Evolutionary conservation across 2,113 vertebrate species (phyloP).

Genomic region (Orthochromis malagaraziensis): DNA sequence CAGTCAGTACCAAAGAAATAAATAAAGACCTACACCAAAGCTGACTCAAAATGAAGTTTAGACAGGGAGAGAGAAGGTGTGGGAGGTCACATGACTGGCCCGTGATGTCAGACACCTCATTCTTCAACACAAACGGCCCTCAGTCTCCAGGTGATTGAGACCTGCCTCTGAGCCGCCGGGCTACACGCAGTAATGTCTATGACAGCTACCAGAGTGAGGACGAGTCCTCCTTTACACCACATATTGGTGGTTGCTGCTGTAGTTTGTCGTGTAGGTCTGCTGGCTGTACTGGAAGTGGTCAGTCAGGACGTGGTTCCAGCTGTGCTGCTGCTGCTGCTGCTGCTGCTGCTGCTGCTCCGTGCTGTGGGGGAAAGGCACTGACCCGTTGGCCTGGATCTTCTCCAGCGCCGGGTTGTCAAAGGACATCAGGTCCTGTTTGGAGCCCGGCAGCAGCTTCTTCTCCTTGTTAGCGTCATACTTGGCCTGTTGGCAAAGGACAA

Average conservation of each 20-base stretch:
- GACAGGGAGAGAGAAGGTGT: not conserved
- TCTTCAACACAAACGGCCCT: constrained; percentile 19
- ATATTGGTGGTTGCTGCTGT: constrained; percentile 77
- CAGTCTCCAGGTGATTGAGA: not conserved
- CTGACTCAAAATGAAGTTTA: not conserved
- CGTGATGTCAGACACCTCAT: not conserved
- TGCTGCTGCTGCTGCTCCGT: constrained; percentile 69
- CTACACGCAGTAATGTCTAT: constrained; percentile 39
- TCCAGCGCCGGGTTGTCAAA: constrained; percentile 68
- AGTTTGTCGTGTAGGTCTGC: constrained; percentile 74
- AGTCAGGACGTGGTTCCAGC: constrained; percentile 73
- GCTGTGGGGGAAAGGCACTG: constrained; percentile 68
- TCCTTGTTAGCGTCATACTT: constrained; percentile 85
- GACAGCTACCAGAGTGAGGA: not conserved
- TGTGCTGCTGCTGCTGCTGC: constrained; percentile 67
- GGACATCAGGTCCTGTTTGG: constrained; percentile 74
- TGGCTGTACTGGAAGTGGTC: constrained; percentile 89
- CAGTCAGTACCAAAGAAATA: not conserved
- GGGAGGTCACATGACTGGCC: constrained; percentile 4
- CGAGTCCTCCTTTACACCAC: constrained; percentile 74
- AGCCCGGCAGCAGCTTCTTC: constrained; percentile 83
- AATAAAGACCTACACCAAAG: constrained; percentile 4
- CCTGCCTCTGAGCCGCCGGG: not conserved
- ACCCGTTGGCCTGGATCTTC: constrained; percentile 80
- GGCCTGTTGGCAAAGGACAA: constrained; percentile 62